phyloP scores from a whole-genome alignment of 2,888 invertebrate genomes.

The Xanthorhoe spadicearia region DNA sequence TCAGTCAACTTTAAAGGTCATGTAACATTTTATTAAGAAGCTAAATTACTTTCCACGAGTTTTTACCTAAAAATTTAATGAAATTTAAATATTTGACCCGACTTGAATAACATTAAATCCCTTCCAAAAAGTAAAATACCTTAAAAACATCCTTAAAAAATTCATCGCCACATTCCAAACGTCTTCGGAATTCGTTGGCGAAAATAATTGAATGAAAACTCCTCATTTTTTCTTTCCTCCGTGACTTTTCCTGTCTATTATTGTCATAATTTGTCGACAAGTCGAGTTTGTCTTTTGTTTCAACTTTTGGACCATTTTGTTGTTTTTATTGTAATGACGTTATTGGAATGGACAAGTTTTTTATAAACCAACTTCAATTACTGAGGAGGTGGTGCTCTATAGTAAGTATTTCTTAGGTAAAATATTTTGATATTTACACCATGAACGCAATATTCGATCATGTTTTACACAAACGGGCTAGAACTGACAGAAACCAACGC shows the following conservation, averaged over 20 bases:
- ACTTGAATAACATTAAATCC: not conserved
- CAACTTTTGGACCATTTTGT: slow-evolving; percentile 11
- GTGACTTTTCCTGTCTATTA: slow-evolving; percentile 23
- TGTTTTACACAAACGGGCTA: too few species aligned
- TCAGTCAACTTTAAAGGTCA: too few species aligned
- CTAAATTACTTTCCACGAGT: too few species aligned
- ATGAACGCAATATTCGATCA: too few species aligned
- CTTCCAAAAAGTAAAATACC: not conserved
- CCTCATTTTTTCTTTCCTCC: slow-evolving; percentile 4
- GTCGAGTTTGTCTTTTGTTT: slow-evolving; percentile 22
- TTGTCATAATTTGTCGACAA: slow-evolving; percentile 21
- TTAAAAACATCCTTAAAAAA: slow-evolving; percentile 1
- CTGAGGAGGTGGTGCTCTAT: too few species aligned
- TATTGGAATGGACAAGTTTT: slow-evolving; percentile 13
- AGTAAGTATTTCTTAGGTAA: too few species aligned
- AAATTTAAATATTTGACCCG: not conserved
- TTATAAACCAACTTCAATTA: too few species aligned
- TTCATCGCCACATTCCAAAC: slow-evolving; percentile 4
- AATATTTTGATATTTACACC: too few species aligned
- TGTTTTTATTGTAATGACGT: slow-evolving; percentile 18
- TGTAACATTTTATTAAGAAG: too few species aligned
- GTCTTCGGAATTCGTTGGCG: slow-evolving; percentile 11
- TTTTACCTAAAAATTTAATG: not conserved
- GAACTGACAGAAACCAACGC: too few species aligned
- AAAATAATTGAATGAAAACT: slow-evolving; percentile 31